Conservation (phyloP, 2,797 vertebrate species). For the Calcarius lapponicus region DNA sequence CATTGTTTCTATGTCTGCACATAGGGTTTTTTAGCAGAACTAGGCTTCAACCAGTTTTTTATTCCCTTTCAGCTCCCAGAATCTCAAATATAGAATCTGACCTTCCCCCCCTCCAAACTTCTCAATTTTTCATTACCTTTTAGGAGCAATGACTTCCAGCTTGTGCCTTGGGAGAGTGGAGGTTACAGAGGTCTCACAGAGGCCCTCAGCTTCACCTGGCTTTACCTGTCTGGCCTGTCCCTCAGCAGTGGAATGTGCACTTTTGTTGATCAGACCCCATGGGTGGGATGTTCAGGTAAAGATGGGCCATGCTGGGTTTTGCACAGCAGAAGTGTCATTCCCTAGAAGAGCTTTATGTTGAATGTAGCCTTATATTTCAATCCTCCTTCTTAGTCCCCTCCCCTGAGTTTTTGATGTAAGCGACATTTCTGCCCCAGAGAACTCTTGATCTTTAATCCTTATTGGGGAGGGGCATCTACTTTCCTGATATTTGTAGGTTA, state of each 20-base stretch:
- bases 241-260: background rate
- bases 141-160: background rate
- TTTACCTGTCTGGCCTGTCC: background rate
- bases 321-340: background rate
- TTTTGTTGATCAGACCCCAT: background rate
- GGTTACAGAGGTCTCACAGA: background rate
- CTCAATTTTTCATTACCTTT: background rate
- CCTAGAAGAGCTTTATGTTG: background rate
- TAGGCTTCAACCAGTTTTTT: background rate
- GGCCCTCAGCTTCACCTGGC: background rate
- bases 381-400: background rate
- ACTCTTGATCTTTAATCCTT: background rate
- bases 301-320: background rate
- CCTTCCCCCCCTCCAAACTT: background rate
- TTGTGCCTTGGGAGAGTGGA: background rate
- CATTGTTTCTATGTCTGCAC: conserved; percentile 12
- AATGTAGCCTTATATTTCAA: background rate
- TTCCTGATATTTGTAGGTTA: background rate
- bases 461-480: background rate
- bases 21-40: background rate
- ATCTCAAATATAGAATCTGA: background rate
- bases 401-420: background rate
- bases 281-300: background rate
- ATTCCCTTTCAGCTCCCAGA: background rate
- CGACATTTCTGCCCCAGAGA: background rate